These are phyloP conservation scores for Daboia siamensis DNA, from an alignment of 2,113 vertebrate genomes.

Conservation along the genomic window DNA sequence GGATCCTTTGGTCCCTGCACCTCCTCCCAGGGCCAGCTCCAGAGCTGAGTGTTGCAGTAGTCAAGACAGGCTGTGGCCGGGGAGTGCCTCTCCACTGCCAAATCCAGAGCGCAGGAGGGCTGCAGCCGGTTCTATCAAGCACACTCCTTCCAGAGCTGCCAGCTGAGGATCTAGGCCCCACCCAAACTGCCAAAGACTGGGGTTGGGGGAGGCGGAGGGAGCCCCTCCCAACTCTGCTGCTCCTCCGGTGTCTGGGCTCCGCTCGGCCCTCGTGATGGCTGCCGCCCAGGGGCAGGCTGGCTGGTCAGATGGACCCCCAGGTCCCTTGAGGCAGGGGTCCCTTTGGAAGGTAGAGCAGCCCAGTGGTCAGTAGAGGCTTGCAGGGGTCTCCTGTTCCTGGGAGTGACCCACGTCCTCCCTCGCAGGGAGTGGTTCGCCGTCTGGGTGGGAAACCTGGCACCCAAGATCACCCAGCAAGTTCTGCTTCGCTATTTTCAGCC, in stretches of 20 bases:
- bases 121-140: neutral
- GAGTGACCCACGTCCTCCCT: neutral
- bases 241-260: neutral
- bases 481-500: constrained; percentile 31
- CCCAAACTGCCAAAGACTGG: neutral
- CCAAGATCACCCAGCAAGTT: constrained; percentile 12
- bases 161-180: neutral
- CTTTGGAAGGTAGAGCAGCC: neutral
- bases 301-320: neutral
- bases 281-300: neutral
- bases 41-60: neutral
- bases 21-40: neutral
- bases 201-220: neutral
- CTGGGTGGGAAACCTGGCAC: constrained; percentile 53
- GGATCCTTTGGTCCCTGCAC: no score
- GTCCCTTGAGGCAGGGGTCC: neutral
- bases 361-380: neutral
- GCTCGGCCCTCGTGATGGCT: neutral
- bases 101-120: neutral
- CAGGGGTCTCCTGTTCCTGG: neutral
- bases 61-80: neutral
- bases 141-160: neutral
- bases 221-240: neutral
- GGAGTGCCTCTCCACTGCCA: neutral
- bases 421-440: constrained; percentile 50